Evolutionary conservation across 2,888 invertebrate genomes (phyloP), one percentile per base, ranked within the genome.

Genomic region (Holacanthella duospinosa): DNA sequence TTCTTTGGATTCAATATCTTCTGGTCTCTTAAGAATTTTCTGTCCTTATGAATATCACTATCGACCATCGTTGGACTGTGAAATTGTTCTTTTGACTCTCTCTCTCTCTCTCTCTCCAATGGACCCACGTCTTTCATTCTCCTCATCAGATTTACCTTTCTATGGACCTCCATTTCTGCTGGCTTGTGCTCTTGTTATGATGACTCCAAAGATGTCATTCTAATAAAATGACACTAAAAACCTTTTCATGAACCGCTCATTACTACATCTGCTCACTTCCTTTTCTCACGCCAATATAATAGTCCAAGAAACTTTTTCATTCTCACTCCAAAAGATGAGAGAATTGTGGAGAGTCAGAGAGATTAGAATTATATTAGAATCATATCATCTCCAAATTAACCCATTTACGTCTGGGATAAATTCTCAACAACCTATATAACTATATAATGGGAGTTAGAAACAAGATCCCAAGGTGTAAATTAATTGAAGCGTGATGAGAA

Each of bases 81-180:
- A 71, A 71, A 71, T 71, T 64, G 69, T 59, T 71, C 71, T 67
- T 70, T 71, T 71, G 57, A 67, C 60, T 64, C 28, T n/a, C 26
- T 57, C 29, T 62, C 44, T 61, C 66, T 65, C 63, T 58, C 64
- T 65, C 65, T 60, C 60, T 43, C 60, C 29, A 36, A 12, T 36
- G 9, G 16, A 36, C n/a, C n/a, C n/a, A n/a, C n/a, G n/a, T n/a
- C n/a, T n/a, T n/a, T n/a, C n/a, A n/a, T n/a, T n/a, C n/a, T n/a
- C 36, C 36, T 16, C 9, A 36, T 36, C 9, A 36, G 36, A 36
- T 53, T 53, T 9, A 6, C 54, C 9, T 53, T 29, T 26, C 55
- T 6, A 55, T 25, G 55, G 27, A n/a, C n/a, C 25, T 21, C 9
- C 9, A 21, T 6, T 4, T 55, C 29, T 6, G 24, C 25, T 68